Conservation (phyloP, 2,797 vertebrate genomes). For the Setipinna tenuifilis region DNA sequence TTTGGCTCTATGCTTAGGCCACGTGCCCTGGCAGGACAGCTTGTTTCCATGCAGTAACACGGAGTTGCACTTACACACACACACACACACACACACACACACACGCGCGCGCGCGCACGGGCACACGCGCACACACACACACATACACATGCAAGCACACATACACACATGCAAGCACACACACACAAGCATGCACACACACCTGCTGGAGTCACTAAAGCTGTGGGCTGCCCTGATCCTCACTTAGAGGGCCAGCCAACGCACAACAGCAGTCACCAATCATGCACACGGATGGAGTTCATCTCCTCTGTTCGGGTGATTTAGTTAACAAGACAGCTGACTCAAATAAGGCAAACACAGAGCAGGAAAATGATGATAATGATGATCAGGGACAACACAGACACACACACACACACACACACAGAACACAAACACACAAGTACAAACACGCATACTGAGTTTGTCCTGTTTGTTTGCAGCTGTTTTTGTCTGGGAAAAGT, state of each 20-base stretch:
- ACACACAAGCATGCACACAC: not conserved
- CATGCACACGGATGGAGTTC: not conserved
- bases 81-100: too few species aligned
- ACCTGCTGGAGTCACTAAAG: conserved; percentile 23
- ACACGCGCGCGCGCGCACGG: too few species aligned
- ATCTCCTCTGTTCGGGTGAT: not conserved
- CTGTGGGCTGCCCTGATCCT: not conserved
- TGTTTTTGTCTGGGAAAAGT: conserved; percentile 51
- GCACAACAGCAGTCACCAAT: not conserved
- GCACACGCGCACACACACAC: too few species aligned
- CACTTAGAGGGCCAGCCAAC: not conserved
- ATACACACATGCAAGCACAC: too few species aligned
- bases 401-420: not conserved
- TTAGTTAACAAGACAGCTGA: conserved; percentile 8
- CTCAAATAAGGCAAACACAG: conserved; percentile 62
- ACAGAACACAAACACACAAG: not conserved
- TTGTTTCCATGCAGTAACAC: conserved; percentile 51
- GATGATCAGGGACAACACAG: too few species aligned
- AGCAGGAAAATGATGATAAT: conserved; percentile 40
- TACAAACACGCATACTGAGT: not conserved
- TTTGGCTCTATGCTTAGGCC: not conserved
- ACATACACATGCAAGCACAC: too few species aligned
- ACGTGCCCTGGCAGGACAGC: conserved; percentile 52
- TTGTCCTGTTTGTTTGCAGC: not conserved
- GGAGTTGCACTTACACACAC: conserved; percentile 23